Evolutionary conservation across 2,888 invertebrate genomes (phyloP).

Genomic region (Cheilosia variabilis): DNA sequence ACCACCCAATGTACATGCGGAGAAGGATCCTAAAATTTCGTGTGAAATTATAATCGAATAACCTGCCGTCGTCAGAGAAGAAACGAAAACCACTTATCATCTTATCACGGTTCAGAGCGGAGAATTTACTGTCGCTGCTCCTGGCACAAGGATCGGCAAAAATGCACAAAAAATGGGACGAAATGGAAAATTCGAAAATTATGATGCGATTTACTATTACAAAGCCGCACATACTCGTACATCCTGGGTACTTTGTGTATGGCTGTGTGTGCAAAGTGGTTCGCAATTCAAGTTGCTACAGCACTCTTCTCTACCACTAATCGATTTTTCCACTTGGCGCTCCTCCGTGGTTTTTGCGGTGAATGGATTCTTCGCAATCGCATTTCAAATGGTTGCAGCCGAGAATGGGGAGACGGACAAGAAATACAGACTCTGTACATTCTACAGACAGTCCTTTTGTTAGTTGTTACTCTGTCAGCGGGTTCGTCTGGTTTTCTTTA

Average conservation of each 20-base stretch:
- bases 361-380: constrained; percentile 38
- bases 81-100: constrained; percentile 68
- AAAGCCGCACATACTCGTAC: background rate
- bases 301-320: constrained; percentile 35
- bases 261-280: constrained; percentile 26
- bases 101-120: constrained; percentile 62
- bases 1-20: no score
- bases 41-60: constrained; percentile 69
- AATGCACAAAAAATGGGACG: constrained; percentile 12
- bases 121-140: constrained; percentile 49
- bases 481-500: constrained; percentile 10
- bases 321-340: constrained; percentile 64
- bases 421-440: background rate
- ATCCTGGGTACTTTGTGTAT: constrained; percentile 8
- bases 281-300: constrained; percentile 39
- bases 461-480: constrained; percentile 55
- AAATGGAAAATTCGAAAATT: constrained; percentile 57
- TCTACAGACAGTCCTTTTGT: constrained; percentile 42
- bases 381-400: constrained; percentile 50
- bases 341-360: constrained; percentile 40
- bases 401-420: background rate
- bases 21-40: constrained; percentile 10
- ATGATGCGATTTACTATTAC: constrained; percentile 50
- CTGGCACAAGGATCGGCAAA: constrained; percentile 39
- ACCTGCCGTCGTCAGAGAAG: constrained; percentile 62